These are phyloP conservation scores for Isurus oxyrinchus DNA, from an alignment of 2,113 vertebrate genomes.

Conservation along the genomic window DNA sequence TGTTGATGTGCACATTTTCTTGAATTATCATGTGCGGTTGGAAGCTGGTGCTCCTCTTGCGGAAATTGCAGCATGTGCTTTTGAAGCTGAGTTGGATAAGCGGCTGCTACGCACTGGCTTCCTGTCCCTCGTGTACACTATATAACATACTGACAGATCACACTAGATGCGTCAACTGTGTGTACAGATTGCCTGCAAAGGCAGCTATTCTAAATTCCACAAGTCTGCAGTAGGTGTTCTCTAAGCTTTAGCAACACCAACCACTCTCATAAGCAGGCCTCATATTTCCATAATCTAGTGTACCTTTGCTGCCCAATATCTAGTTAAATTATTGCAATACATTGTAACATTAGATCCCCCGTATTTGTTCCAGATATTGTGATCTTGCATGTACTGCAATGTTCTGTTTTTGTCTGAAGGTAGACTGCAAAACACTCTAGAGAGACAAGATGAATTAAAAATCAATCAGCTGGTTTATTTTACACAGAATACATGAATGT, in stretches of 20 bases:
- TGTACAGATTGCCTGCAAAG: not conserved
- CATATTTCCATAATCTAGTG: not conserved
- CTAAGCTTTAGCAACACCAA: not conserved
- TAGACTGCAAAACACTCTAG: not conserved
- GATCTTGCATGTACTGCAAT: not conserved
- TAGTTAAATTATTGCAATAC: not conserved
- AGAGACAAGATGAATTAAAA: not conserved
- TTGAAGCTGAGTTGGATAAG: not conserved
- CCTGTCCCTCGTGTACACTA: not conserved
- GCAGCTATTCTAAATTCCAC: not conserved
- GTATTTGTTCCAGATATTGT: not conserved
- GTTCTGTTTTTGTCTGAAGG: not conserved
- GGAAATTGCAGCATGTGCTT: not conserved
- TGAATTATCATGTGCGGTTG: not conserved
- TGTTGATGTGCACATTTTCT: conserved; percentile 9
- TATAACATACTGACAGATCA: not conserved
- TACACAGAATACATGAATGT: not conserved
- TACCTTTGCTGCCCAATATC: not conserved
- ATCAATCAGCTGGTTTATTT: not conserved
- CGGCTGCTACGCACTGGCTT: not conserved
- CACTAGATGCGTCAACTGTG: not conserved
- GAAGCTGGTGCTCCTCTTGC: not conserved
- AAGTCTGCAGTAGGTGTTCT: not conserved
- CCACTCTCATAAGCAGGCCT: not conserved
- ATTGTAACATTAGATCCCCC: not conserved